Base-by-base conservation (phyloP, 2,797 vertebrate genomes). In the Sebastes hubbsi region DNA sequence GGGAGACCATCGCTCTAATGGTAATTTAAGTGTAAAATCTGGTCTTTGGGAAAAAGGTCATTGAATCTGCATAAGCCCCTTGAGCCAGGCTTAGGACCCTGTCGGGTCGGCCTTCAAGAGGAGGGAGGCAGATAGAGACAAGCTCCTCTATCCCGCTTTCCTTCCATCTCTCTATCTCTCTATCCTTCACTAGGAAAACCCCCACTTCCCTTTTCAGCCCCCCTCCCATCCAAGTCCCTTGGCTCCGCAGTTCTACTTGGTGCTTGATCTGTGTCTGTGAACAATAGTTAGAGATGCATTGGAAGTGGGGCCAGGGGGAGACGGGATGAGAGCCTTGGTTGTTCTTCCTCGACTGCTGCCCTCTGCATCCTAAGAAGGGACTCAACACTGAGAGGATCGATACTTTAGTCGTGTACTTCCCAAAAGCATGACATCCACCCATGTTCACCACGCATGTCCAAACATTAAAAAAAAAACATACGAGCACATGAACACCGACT, bases 11-110 rank as follows among this genome's bases (percentile, higher is more conserved):
- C 88, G 94, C 94, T 97, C 95, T 97, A 97, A 97, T 97, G 96
- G 96, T 96, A 98, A 98, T 98, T 97, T 98, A 96, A 97, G 96
- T 97, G 96, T 97, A 97, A 98, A 97, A 97, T 97, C 96, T 97
- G 95, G 95, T 97, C 95, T 95, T 94, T 96, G 95, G 95, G 96
- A 97, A 97, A 98, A 98, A 99, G 97, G 98, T 98, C 97, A 98
- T 92, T 95, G 96, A 94, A 97, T 98, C 97, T 98, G 95, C 97
- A 98, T 97, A 97, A 96, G 95, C 95, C 96, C 96, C 96, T 96
- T 93, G 95, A 98, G 96, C 96, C 95, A 93, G 95, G 95, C 96
- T 97, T 97, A 97, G 93, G 96, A 96, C 72, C 80, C 92, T 95
- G 95, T 97, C 92, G 96, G 96, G 95, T 96, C 91, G 95, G 96